These are phyloP conservation scores for Periparus ater DNA, from an alignment of 2,797 vertebrate genomes.

Conservation along the genomic window DNA sequence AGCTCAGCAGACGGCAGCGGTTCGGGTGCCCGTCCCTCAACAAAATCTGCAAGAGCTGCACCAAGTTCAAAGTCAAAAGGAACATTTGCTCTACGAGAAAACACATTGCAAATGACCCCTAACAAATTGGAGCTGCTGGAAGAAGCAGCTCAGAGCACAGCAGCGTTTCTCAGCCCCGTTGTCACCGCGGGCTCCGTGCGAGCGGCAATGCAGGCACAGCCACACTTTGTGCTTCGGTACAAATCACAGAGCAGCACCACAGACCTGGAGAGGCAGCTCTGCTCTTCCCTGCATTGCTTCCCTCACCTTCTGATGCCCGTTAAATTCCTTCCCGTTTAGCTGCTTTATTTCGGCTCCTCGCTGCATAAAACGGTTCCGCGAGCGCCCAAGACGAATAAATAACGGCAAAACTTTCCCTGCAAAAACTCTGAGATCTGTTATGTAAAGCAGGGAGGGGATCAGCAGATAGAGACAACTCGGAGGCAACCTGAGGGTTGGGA, in stretches of 20 bases:
- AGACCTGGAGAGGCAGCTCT: background rate
- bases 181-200: background rate
- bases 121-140: background rate
- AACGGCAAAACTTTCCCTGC: background rate
- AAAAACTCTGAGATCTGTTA: background rate
- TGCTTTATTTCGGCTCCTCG: background rate
- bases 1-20: slow-evolving; percentile 29
- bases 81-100: slow-evolving; percentile 24
- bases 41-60: background rate
- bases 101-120: background rate
- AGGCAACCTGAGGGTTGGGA: slow-evolving; percentile 72
- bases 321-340: background rate
- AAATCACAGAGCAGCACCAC: background rate
- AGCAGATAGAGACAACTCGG: slow-evolving; percentile 67
- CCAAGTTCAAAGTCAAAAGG: slow-evolving; percentile 48
- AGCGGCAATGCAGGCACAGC: background rate
- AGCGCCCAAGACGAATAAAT: background rate
- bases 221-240: background rate
- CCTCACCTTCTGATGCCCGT: background rate
- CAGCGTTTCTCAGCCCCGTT: background rate
- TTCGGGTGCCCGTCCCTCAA: background rate
- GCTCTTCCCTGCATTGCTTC: background rate
- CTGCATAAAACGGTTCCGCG: background rate
- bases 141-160: background rate
- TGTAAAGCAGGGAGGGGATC: slow-evolving; percentile 43